Percentiles rank a stretch among this genome's conserved stretches.
Conservation (phyloP, 2,113 vertebrate species). For the Rafetus swinhoei region DNA sequence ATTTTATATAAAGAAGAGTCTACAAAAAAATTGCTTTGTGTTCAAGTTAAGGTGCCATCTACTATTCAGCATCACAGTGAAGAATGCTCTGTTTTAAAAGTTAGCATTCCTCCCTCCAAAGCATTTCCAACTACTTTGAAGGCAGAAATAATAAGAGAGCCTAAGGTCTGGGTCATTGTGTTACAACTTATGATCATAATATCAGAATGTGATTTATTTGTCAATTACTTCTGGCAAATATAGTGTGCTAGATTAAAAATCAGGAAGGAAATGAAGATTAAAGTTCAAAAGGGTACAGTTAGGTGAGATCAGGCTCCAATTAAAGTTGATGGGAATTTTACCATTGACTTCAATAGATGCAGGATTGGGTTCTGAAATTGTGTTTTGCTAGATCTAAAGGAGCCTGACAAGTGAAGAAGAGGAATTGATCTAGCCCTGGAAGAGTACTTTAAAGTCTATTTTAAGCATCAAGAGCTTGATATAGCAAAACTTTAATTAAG, state of each 20-base stretch:
- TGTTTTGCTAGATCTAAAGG: not conserved
- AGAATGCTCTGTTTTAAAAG: not conserved
- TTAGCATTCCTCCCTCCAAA: not conserved
- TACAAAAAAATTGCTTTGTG: not conserved
- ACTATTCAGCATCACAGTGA: not conserved
- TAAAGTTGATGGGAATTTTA: not conserved
- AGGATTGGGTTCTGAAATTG: not conserved
- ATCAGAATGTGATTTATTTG: not conserved
- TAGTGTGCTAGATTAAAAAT: not conserved
- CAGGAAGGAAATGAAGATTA: not conserved
- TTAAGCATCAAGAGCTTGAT: not conserved
- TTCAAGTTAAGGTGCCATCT: not conserved
- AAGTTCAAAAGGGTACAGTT: fast-evolving
- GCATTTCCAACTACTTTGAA: not conserved
- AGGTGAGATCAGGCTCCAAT: not conserved
- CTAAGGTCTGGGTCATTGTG: not conserved
- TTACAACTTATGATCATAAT: not conserved
- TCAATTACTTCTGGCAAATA: not conserved
- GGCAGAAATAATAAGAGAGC: not conserved
- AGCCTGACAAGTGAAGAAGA: not conserved
- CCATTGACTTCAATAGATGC: not conserved
- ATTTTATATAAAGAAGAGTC: not conserved
- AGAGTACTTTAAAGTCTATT: conserved; percentile 14
- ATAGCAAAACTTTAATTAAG: conserved; percentile 23
- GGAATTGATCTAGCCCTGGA: not conserved